phyloP scores from a whole-genome alignment of 2,888 invertebrate genomes.

The Apamea anceps region DNA sequence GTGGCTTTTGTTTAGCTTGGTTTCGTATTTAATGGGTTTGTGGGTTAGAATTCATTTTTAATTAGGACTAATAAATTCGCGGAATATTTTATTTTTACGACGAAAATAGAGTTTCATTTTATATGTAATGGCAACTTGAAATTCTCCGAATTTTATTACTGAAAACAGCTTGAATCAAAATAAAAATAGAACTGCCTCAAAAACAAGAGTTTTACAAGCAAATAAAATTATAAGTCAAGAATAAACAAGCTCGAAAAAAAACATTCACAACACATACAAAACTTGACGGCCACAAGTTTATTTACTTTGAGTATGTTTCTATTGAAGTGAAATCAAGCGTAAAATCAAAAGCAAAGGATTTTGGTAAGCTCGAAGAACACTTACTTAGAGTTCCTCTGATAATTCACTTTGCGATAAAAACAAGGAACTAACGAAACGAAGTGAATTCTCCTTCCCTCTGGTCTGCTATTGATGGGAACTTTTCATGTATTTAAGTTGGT shows the following conservation, averaged over 20 bases:
- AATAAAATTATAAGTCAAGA: background rate
- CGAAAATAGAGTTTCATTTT: background rate
- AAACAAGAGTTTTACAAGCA: background rate
- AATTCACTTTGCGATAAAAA: conserved; percentile 56
- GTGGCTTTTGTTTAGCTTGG: background rate
- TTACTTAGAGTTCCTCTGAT: conserved; percentile 49
- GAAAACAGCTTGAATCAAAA: background rate
- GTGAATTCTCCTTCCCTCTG: conserved; percentile 34
- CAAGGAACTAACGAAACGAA: conserved; percentile 32
- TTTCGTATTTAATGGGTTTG: background rate
- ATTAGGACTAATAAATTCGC: background rate
- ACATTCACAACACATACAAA: background rate
- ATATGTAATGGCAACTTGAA: background rate
- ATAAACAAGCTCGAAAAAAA: background rate
- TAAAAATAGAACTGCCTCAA: background rate
- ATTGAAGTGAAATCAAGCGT: conserved; percentile 51
- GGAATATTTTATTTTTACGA: background rate
- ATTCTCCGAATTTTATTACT: background rate
- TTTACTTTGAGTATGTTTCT: conserved; percentile 7
- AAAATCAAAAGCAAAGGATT: conserved; percentile 54
- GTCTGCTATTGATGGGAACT: conserved; percentile 49
- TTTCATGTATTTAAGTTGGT: conserved; percentile 58
- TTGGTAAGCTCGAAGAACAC: conserved; percentile 35
- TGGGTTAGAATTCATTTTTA: background rate
- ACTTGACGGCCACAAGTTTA: background rate